These are phyloP conservation scores for Nycticryphes semicollaris DNA, from an alignment of 2,113 vertebrate species.

Conservation along the genomic window DNA sequence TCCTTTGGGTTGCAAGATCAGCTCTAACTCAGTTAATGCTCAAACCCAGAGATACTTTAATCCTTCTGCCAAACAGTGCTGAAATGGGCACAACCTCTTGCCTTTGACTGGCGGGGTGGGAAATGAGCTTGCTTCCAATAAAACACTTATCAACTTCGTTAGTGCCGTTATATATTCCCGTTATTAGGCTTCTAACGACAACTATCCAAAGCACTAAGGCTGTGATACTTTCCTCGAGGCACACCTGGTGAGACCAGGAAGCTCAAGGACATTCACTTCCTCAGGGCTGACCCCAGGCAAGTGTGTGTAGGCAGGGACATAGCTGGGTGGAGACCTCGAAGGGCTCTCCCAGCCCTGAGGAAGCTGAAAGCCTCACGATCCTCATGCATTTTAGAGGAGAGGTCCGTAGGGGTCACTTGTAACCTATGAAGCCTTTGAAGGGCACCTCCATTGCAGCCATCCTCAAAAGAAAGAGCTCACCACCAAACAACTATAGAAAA, in stretches of 20 bases:
- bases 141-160: background rate
- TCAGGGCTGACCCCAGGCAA: background rate
- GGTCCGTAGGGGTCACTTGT: background rate
- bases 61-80: background rate
- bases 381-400: background rate
- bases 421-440: background rate
- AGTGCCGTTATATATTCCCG: rapidly evolving
- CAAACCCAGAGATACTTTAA: background rate
- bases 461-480: background rate
- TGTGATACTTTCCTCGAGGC: background rate
- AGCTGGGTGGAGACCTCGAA: rapidly evolving
- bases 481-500: background rate
- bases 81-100: background rate
- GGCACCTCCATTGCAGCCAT: background rate
- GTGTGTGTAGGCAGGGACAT: background rate
- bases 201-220: background rate
- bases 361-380: background rate
- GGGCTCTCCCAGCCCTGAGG: background rate
- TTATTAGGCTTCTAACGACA: background rate
- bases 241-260: background rate
- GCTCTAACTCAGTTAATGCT: background rate
- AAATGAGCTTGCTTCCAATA: background rate
- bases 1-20: background rate
- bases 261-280: background rate
- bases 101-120: rapidly evolving